A percentile compares a stretch with the other conserved stretches of the same genome.
Evolutionary conservation across 1,140 invertebrate species (phyloP).

Genomic region (Aphaenogaster ashmeadi): DNA sequence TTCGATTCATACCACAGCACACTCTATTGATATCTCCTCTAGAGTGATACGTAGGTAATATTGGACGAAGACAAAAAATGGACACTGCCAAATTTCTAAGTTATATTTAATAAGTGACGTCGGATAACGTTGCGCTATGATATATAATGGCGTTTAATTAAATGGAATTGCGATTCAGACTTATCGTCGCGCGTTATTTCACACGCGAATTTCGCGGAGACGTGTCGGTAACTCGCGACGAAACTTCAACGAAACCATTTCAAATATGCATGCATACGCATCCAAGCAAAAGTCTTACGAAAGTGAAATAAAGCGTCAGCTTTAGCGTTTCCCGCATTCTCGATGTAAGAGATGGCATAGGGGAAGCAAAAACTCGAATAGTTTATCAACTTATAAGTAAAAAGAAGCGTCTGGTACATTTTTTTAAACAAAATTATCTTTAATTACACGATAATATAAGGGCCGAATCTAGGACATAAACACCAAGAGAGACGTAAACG

Average conservation of each 20-base stretch:
- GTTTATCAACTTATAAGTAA: neutral
- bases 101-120: constrained; percentile 77
- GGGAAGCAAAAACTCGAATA: neutral
- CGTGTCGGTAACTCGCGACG: constrained; percentile 35
- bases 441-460: neutral
- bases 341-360: constrained; percentile 40
- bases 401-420: neutral
- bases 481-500: neutral
- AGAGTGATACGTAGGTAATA: constrained; percentile 67
- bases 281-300: neutral
- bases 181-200: constrained; percentile 42
- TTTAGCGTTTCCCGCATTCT: constrained; percentile 3
- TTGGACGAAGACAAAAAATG: constrained; percentile 72
- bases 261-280: constrained; percentile 1
- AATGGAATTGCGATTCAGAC: constrained; percentile 47
- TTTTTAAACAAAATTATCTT: neutral
- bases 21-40: constrained; percentile 40
- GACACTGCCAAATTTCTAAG: constrained; percentile 82
- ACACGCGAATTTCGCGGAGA: constrained; percentile 44
- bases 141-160: constrained; percentile 52
- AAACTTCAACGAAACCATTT: constrained; percentile 41
- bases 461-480: neutral
- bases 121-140: constrained; percentile 67
- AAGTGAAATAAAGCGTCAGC: neutral
- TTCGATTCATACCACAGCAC: constrained; percentile 57